Conservation (phyloP, 1,140 invertebrate species). For the Yoshiicerus persimilis region DNA sequence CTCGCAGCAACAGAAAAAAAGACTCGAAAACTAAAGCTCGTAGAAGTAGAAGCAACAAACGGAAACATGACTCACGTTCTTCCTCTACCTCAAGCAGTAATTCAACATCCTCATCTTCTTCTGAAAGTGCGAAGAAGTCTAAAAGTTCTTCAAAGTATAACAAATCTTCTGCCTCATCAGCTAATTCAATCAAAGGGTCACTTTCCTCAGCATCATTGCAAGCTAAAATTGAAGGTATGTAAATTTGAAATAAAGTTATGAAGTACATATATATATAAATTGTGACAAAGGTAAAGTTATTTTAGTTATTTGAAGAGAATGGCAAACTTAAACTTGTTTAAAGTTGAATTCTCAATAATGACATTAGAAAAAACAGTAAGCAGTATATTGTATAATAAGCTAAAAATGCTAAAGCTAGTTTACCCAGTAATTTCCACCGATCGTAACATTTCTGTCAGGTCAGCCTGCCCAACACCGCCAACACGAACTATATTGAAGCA, state of each 20-base stretch:
- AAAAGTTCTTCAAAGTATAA: not conserved
- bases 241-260: no score
- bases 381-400: no score
- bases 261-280: no score
- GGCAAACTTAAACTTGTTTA: not conserved
- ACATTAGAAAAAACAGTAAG: no score
- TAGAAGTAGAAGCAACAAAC: not conserved
- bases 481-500: no score
- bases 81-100: not conserved
- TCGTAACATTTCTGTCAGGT: not conserved
- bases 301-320: not conserved
- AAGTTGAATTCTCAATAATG: not conserved
- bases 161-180: not conserved
- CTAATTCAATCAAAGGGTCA: not conserved
- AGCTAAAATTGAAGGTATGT: conserved; percentile 42
- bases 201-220: conserved; percentile 20
- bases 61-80: not conserved
- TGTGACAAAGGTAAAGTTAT: not conserved
- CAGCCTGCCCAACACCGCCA: no score
- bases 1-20: not conserved
- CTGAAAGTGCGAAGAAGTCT: not conserved
- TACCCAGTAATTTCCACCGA: no score
- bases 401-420: no score
- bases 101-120: not conserved
- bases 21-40: not conserved